Evolutionary conservation across 2,113 vertebrate species (phyloP).

Genomic region (Circaetus cinerascens): DNA sequence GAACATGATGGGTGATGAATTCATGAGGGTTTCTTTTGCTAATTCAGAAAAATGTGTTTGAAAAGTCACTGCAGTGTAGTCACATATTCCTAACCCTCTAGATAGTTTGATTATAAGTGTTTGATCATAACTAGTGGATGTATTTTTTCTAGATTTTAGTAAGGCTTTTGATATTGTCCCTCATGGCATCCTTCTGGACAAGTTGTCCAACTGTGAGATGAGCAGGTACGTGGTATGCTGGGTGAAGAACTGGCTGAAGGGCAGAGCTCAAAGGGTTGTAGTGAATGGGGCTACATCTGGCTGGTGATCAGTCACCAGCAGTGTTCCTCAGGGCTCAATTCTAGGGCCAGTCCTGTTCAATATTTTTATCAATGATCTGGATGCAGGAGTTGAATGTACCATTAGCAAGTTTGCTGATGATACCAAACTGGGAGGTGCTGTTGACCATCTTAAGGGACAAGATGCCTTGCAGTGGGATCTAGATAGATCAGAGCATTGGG

Average conservation of each 20-base stretch:
- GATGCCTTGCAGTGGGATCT: background rate
- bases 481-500: background rate
- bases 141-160: background rate
- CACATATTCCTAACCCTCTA: background rate
- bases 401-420: background rate
- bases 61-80: background rate
- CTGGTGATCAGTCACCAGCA: background rate
- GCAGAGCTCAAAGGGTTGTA: background rate
- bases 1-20: background rate
- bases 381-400: background rate
- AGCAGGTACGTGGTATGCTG: accelerated
- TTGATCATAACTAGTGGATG: background rate
- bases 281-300: background rate
- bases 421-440: background rate
- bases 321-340: background rate
- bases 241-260: background rate
- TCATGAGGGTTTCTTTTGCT: background rate
- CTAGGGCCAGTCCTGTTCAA: background rate
- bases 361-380: accelerated
- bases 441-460: background rate
- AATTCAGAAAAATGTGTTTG: background rate
- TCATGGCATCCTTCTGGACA: background rate
- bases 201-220: background rate
- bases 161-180: background rate
- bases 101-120: background rate